Evolutionary conservation across 1,140 invertebrate genomes (phyloP).

Genomic region (Megalopta genalis): DNA sequence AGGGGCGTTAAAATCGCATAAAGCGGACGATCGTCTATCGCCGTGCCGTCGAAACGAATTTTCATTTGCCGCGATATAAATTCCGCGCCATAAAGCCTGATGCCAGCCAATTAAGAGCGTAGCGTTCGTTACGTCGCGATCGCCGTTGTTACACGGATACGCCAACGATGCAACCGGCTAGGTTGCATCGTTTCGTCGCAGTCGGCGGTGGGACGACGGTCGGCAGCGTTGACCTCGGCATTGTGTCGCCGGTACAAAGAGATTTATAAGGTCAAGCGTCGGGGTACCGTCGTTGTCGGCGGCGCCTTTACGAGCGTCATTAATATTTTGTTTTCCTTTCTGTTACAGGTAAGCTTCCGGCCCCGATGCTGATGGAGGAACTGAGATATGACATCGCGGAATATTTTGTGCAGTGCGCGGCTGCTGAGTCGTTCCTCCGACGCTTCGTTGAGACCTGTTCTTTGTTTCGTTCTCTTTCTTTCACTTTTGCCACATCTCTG

Average conservation of each 20-base stretch:
- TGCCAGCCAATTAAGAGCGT: constrained; percentile 23
- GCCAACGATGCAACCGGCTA: constrained; percentile 7
- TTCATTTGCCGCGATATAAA: constrained; percentile 15
- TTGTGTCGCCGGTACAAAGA: constrained; percentile 33
- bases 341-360: constrained; percentile 61
- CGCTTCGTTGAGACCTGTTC: constrained; percentile 6
- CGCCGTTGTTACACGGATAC: background rate
- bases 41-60: constrained; percentile 18
- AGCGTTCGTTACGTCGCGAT: constrained; percentile 10
- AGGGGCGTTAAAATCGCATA: too few species aligned
- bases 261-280: constrained; percentile 56
- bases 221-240: constrained; percentile 52
- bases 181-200: background rate
- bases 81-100: constrained; percentile 23
- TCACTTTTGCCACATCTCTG: too few species aligned
- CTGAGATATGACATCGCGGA: too few species aligned
- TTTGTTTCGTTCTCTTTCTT: background rate
- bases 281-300: constrained; percentile 31
- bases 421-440: constrained; percentile 1
- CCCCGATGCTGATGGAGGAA: background rate
- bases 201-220: too few species aligned
- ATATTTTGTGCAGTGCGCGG: too few species aligned
- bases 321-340: constrained; percentile 58
- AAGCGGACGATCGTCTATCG: background rate
- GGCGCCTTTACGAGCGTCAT: constrained; percentile 50